A percentile compares a stretch with the other conserved stretches of the same genome.
Evolutionary conservation across 2,888 invertebrate genomes (phyloP).

Genomic region (Beris chalybata): DNA sequence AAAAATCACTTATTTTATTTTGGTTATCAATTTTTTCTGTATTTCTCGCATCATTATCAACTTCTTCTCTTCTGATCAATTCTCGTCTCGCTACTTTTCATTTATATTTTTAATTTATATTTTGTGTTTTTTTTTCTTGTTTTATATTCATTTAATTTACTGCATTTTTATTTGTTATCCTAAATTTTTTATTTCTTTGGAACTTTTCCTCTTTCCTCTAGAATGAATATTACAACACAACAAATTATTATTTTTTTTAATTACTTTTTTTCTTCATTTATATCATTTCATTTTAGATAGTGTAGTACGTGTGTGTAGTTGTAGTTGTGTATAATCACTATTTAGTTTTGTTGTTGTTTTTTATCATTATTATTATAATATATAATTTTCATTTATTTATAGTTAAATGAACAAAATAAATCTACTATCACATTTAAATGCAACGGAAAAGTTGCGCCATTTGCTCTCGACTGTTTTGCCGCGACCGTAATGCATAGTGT

Average conservation of each 20-base stretch:
- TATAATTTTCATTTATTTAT: constrained; percentile 36
- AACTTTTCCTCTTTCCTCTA: constrained; percentile 29
- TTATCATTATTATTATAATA: constrained; percentile 42
- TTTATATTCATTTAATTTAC: constrained; percentile 28
- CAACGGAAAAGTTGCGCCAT: constrained; percentile 41
- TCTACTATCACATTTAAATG: constrained; percentile 44
- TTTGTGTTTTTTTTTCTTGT: neutral
- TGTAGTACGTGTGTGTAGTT: constrained; percentile 7
- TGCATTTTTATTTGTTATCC: constrained; percentile 17
- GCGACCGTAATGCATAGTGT: constrained; percentile 20
- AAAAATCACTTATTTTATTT: constrained; percentile 4
- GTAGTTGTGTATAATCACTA: constrained; percentile 36
- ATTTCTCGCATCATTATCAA: constrained; percentile 20
- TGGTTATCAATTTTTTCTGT: constrained; percentile 31
- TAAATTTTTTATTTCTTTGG: constrained; percentile 28
- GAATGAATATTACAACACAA: constrained; percentile 28
- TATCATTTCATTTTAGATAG: constrained; percentile 4
- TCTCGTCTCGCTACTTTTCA: no score
- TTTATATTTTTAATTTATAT: no score
- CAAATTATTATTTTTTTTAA: constrained; percentile 11
- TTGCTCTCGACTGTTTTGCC: constrained; percentile 23
- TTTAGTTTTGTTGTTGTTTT: constrained; percentile 36
- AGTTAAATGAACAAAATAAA: constrained; percentile 39
- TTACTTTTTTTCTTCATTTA: constrained; percentile 4
- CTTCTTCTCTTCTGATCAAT: neutral